phyloP scores from a whole-genome alignment of 1,140 invertebrate genomes.

The Drosophila leontia region DNA sequence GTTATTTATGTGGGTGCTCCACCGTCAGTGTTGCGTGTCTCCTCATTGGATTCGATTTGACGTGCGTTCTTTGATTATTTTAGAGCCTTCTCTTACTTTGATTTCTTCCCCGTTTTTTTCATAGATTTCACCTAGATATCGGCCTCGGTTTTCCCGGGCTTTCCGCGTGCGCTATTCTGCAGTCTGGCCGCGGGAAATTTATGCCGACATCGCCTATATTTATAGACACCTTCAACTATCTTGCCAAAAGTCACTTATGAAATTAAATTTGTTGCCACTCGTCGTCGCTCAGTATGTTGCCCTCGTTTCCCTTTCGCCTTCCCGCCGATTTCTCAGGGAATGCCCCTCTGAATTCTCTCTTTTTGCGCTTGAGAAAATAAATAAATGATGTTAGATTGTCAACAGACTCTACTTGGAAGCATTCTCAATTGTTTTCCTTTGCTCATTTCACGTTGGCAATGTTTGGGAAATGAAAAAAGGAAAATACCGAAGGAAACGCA shows the following conservation, averaged over 20 bases:
- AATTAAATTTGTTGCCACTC: constrained; percentile 68
- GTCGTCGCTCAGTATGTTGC: constrained; percentile 2
- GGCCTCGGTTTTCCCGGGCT: not conserved
- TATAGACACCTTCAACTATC: constrained; percentile 79
- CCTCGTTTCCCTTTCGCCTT: not conserved
- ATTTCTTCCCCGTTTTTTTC: constrained; percentile 28
- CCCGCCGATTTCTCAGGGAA: not conserved
- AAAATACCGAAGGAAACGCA: constrained; percentile 14
- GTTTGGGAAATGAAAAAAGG: constrained; percentile 7
- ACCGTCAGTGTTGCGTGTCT: constrained; percentile 3
- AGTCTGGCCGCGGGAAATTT: constrained; percentile 50
- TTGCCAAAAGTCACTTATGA: constrained; percentile 77
- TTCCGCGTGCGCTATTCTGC: constrained; percentile 2
- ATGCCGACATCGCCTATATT: constrained; percentile 73
- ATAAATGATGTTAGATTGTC: constrained; percentile 36
- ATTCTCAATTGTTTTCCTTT: constrained; percentile 33
- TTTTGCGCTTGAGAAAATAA: constrained; percentile 23
- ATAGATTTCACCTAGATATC: not conserved
- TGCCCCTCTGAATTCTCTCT: not conserved
- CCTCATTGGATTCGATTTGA: constrained; percentile 20
- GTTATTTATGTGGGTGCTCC: constrained; percentile 22
- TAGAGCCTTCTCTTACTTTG: constrained; percentile 55
- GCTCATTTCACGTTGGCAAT: constrained; percentile 18
- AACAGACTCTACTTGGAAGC: constrained; percentile 21
- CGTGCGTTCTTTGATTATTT: constrained; percentile 57